Percentiles rank a stretch among this genome's conserved stretches.
These are phyloP conservation scores for Orthosia cruda DNA, from an alignment of 2,888 invertebrate genomes.

Conservation along the genomic window DNA sequence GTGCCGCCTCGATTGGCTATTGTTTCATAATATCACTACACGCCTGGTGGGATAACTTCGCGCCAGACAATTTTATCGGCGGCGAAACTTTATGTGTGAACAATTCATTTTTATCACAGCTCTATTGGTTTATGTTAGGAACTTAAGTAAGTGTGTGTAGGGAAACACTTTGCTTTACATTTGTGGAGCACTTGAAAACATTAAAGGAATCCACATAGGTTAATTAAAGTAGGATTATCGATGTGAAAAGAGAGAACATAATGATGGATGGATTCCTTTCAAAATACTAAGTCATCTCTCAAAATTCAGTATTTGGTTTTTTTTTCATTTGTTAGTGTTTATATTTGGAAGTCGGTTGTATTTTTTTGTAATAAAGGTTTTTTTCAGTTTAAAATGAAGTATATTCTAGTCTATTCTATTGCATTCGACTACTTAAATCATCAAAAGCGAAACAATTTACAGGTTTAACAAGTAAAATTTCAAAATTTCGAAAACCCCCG, in stretches of 20 bases:
- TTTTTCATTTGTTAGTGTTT: no score
- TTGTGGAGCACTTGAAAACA: background rate
- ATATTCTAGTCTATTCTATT: no score
- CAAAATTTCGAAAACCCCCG: no score
- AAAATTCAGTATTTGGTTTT: background rate
- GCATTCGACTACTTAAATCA: no score
- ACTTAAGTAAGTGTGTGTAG: background rate
- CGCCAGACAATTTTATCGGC: conserved; percentile 52
- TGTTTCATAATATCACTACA: conserved; percentile 4
- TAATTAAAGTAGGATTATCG: background rate
- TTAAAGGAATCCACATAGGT: background rate
- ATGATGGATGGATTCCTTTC: background rate
- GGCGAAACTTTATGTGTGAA: conserved; percentile 46
- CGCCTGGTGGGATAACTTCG: conserved; percentile 41
- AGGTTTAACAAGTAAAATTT: no score
- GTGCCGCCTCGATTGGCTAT: no score
- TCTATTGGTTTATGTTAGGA: conserved; percentile 20
- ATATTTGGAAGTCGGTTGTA: no score
- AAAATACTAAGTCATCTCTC: conserved; percentile 1
- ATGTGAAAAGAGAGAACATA: background rate
- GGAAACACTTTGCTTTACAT: background rate
- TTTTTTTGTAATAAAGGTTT: no score
- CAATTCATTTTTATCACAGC: conserved; percentile 38
- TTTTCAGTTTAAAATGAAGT: no score
- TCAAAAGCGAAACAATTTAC: background rate